phyloP scores from a whole-genome alignment of 2,888 invertebrate genomes.

The Drosophila colorata region DNA sequence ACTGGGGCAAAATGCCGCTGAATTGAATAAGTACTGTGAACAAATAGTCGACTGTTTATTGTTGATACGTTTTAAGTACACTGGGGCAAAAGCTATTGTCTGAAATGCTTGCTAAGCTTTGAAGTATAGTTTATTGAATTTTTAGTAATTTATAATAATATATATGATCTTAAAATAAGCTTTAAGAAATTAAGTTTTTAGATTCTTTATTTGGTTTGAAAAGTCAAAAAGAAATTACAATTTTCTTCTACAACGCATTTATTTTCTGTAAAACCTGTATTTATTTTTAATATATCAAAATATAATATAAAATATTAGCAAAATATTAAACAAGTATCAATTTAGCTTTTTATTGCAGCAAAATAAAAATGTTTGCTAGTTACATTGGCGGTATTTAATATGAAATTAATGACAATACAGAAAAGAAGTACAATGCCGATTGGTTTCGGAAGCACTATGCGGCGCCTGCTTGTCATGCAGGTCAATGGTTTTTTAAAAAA shows the following conservation, averaged over 20 bases:
- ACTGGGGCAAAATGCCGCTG: slow-evolving; percentile 20
- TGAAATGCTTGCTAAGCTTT: background rate
- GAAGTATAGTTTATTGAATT: too few relatives aligned
- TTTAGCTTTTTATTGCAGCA: too few relatives aligned
- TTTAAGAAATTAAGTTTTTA: too few relatives aligned
- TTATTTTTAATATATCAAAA: too few relatives aligned
- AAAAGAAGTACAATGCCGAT: background rate
- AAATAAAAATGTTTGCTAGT: background rate
- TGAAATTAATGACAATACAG: background rate
- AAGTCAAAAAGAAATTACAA: too few relatives aligned
- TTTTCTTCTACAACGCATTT: too few relatives aligned
- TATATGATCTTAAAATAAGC: too few relatives aligned
- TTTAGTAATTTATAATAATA: too few relatives aligned
- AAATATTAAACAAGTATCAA: too few relatives aligned
- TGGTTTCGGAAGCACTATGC: slow-evolving; percentile 51
- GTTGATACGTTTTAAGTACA: slow-evolving; percentile 1
- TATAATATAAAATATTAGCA: too few relatives aligned
- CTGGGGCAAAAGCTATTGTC: slow-evolving; percentile 4
- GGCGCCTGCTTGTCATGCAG: slow-evolving; percentile 73
- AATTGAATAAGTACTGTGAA: background rate
- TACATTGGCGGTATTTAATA: background rate
- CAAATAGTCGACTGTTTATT: background rate
- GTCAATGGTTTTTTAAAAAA: slow-evolving; percentile 47
- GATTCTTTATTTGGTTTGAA: too few relatives aligned
- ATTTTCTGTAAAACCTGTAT: too few relatives aligned